A percentile compares a stretch with the other conserved stretches of the same genome.
Evolutionary conservation across 2,888 invertebrate species (phyloP).

Genomic region (Oligia latruncula): DNA sequence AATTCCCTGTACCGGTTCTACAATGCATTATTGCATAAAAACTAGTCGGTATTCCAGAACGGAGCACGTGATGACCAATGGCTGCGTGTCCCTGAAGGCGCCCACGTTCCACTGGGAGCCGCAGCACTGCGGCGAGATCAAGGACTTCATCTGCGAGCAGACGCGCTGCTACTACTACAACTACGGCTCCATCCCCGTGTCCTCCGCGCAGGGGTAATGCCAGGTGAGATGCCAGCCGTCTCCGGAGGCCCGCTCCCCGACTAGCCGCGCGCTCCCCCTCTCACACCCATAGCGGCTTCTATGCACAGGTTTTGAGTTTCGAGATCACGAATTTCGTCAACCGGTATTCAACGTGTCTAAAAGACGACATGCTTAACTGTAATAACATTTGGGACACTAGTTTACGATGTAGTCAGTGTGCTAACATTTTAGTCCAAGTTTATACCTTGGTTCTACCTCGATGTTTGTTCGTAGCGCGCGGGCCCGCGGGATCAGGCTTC

Average conservation of each 20-base stretch:
- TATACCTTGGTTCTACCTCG: slow-evolving; percentile 69
- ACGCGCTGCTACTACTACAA: slow-evolving; percentile 97
- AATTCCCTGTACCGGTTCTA: slow-evolving; percentile 67
- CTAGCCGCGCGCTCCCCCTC: slow-evolving; percentile 83
- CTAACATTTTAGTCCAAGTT: slow-evolving; percentile 78
- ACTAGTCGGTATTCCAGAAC: slow-evolving; percentile 89
- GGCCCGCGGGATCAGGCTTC: slow-evolving; percentile 88
- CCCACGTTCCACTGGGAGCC: slow-evolving; percentile 95
- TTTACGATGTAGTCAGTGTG: slow-evolving; percentile 77
- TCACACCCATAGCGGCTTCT: slow-evolving; percentile 56
- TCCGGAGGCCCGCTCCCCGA: slow-evolving; percentile 89
- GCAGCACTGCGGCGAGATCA: slow-evolving; percentile 95
- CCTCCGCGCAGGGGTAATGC: slow-evolving; percentile 97
- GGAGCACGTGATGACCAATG: slow-evolving; percentile 91
- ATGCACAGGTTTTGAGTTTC: slow-evolving; percentile 49
- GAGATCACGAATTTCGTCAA: slow-evolving; percentile 43
- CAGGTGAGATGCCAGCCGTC: slow-evolving; percentile 93
- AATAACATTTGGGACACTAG: slow-evolving; percentile 65
- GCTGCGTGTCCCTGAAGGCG: slow-evolving; percentile 94
- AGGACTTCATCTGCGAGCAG: slow-evolving; percentile 97
- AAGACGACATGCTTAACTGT: slow-evolving; percentile 74
- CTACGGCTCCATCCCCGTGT: slow-evolving; percentile 97
- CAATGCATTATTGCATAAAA: slow-evolving; percentile 78
- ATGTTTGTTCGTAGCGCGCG: slow-evolving; percentile 81
- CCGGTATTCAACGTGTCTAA: slow-evolving; percentile 70